A percentile compares a stretch with the other conserved stretches of the same genome.
Conservation (phyloP, 2,113 vertebrate species). For the Caranx melampygus region DNA sequence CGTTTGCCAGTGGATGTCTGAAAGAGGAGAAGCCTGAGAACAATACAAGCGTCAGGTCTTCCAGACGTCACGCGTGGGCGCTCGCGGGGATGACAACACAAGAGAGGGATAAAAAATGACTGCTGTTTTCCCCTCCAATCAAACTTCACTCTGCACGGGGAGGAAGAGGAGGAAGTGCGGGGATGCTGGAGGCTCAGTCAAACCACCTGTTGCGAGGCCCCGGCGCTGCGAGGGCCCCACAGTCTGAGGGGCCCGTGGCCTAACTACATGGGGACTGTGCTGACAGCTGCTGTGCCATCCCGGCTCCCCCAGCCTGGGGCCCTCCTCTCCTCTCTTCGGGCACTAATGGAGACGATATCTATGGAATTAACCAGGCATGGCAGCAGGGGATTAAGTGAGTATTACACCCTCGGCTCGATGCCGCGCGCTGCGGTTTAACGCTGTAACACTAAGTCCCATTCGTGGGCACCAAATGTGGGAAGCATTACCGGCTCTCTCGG, state of each 20-base stretch:
- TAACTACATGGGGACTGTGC: conserved; percentile 43
- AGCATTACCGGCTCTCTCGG: conserved; percentile 66
- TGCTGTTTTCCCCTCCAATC: conserved; percentile 53
- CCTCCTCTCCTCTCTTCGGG: conserved; percentile 7
- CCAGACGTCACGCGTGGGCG: conserved; percentile 58
- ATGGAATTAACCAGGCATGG: conserved; percentile 63
- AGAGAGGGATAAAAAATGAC: conserved; percentile 32
- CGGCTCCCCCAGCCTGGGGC: conserved; percentile 12
- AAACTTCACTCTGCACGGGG: conserved; percentile 40
- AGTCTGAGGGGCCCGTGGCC: conserved; percentile 4
- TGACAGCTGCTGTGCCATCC: conserved; percentile 65
- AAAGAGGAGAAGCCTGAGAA: conserved; percentile 72
- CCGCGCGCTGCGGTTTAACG: conserved; percentile 64
- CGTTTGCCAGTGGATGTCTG: conserved; percentile 46
- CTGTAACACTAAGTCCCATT: conserved; percentile 66
- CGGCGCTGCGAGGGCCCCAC: neutral
- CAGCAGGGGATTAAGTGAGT: conserved; percentile 66
- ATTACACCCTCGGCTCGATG: conserved; percentile 52
- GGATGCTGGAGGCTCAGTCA: conserved; percentile 28
- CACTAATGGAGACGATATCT: conserved; percentile 64
- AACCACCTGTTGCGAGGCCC: conserved; percentile 59
- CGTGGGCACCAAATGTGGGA: conserved; percentile 73
- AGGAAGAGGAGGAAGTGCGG: conserved; percentile 11
- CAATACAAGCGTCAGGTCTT: conserved; percentile 39
- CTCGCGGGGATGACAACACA: conserved; percentile 41